Evolutionary conservation across 2,113 vertebrate genomes (phyloP).

Genomic region (Cynoglossus semilaevis): DNA sequence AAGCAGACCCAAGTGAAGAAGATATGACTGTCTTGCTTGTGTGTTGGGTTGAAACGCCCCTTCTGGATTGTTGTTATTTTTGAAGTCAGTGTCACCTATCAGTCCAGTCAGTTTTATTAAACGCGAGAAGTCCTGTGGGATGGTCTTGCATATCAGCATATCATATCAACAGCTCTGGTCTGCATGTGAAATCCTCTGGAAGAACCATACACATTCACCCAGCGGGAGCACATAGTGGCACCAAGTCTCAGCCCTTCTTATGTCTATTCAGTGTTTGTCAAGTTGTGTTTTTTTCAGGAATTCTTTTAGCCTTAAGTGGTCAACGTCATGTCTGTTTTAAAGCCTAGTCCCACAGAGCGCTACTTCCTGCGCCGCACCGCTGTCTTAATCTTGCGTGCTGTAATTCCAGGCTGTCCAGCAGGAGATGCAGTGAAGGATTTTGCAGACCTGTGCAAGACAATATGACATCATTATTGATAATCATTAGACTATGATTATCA

Average conservation of each 20-base stretch:
- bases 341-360: constrained; percentile 32
- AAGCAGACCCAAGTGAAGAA: constrained; percentile 71
- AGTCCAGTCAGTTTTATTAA: constrained; percentile 36
- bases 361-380: constrained; percentile 94
- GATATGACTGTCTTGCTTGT: constrained; percentile 56
- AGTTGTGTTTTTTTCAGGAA: constrained; percentile 25
- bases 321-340: constrained; percentile 43
- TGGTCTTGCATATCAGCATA: constrained; percentile 41
- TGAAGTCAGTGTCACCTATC: constrained; percentile 45
- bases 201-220: constrained; percentile 11
- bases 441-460: constrained; percentile 47
- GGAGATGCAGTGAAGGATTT: constrained; percentile 61
- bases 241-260: constrained; percentile 19
- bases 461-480: not conserved
- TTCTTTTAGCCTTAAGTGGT: constrained; percentile 37
- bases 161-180: constrained; percentile 25
- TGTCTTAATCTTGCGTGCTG: constrained; percentile 93
- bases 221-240: constrained; percentile 12
- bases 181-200: constrained; percentile 40
- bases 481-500: too few species aligned
- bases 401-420: constrained; percentile 74
- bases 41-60: constrained; percentile 34
- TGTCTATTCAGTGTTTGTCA: constrained; percentile 64
- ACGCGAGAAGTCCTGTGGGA: constrained; percentile 35
- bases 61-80: constrained; percentile 63